Evolutionary conservation across 2,888 invertebrate species (phyloP).

Genomic region (Drosophila buzzatii): DNA sequence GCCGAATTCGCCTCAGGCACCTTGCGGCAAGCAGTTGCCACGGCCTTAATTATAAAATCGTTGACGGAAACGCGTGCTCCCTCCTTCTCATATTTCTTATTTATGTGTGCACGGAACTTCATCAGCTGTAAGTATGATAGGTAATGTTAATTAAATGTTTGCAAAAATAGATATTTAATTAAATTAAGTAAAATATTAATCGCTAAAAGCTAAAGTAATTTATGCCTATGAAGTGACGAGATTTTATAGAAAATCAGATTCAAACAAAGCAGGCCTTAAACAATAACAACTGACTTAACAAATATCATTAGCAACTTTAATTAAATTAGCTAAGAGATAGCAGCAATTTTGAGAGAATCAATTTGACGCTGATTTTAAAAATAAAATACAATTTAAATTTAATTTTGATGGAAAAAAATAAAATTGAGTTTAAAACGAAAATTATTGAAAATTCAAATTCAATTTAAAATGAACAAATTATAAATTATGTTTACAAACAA

Average conservation of each 20-base stretch:
- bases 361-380: background rate
- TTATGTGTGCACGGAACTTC: slow-evolving; percentile 91
- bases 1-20: slow-evolving; percentile 97
- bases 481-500: too few species aligned
- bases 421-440: too few species aligned
- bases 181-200: too few species aligned
- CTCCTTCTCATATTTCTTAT: slow-evolving; percentile 92
- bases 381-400: background rate
- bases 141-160: background rate
- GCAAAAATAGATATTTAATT: too few species aligned
- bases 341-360: background rate
- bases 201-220: too few species aligned
- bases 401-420: too few species aligned
- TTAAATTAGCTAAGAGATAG: background rate
- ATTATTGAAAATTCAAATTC: too few species aligned
- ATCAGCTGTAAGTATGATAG: slow-evolving; percentile 83
- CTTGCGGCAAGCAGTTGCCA: slow-evolving; percentile 94
- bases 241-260: background rate
- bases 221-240: too few species aligned
- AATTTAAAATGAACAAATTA: too few species aligned
- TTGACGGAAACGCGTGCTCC: slow-evolving; percentile 96
- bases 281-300: background rate
- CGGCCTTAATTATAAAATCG: slow-evolving; percentile 97
- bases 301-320: slow-evolving; percentile 1
- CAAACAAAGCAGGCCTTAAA: background rate